Base-by-base conservation (phyloP, 2,113 vertebrate species). In the Cyprinodon brontotheroides region DNA sequence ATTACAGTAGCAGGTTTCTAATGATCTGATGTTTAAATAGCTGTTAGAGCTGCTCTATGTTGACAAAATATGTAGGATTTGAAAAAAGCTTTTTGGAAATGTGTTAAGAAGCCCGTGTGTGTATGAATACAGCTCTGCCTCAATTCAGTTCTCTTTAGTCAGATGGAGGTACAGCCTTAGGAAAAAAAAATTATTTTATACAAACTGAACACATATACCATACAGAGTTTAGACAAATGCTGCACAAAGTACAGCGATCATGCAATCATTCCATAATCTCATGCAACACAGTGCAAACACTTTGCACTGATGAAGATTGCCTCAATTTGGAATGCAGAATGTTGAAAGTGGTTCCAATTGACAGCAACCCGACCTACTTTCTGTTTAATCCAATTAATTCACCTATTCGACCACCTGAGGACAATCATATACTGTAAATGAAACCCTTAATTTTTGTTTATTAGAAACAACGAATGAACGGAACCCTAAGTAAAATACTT, bases 1-100 rank as follows among this genome's bases (percentile, higher is more conserved):
- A n/a, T 70, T 75, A 73, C 48, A 15, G 48, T 50, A 50, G 4
- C 48, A 50, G 15, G 15, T 68, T 39, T 20, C 62, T 45, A 37
- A 61, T 29, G 40, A 67, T 4, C 10, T 60, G 38, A 39, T 13
- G 37, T 39, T 13, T 2, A 50, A 22, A 11, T 39, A 15, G 37
- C n/a, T 10, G 4, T 7, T 50, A 50, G 48, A 50, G 15, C 47
- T 48, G 15, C 15, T 29, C 29, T 29, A 53, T 68, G 17, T 17
- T 50, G 6, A 14, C 47, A 20, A 20, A 50, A 37, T 53, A 6
- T 53, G 12, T 36, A 2, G 45, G 65, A 29, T 61, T 61, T 45
- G 14, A 4, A 14, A n/a, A 17, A 29, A 29, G 29, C 11, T 61
- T 22, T 61, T 61, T 17, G 57, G 4, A 63, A 48, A 71, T 66